phyloP scores from a whole-genome alignment of 64 coral and sea anemone genomes.

The Actinia tenebrosa region DNA sequence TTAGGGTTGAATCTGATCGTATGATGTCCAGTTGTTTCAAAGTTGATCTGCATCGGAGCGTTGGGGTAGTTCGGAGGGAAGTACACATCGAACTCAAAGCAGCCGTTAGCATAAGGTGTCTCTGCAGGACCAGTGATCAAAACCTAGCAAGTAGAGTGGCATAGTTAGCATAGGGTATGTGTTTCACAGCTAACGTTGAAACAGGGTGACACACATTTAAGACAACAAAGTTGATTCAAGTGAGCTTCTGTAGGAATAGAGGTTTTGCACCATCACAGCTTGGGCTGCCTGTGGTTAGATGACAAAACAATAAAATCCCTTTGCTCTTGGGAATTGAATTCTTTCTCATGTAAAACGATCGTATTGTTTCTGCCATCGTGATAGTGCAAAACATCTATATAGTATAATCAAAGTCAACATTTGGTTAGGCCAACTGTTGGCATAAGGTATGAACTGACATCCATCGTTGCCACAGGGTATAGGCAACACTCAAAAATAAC shows the following conservation, averaged over 20 bases:
- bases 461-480: background rate
- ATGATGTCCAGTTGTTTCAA: conserved; percentile 98
- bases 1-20: conserved; percentile 95
- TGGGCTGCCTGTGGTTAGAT: no score
- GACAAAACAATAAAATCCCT: no score
- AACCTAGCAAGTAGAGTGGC: conserved; percentile 33
- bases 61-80: conserved; percentile 96
- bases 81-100: conserved; percentile 98
- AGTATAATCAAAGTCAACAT: background rate
- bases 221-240: background rate
- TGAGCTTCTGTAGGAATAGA: no score
- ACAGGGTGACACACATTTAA: background rate
- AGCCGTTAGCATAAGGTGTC: conserved; percentile 96
- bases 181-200: background rate
- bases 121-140: conserved; percentile 94
- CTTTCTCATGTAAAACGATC: no score
- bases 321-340: no score
- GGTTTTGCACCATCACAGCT: no score
- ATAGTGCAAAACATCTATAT: no score
- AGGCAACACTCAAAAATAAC: background rate
- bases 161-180: background rate
- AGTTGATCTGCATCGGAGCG: conserved; percentile 90
- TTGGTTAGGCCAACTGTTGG: background rate
- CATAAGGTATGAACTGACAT: background rate
- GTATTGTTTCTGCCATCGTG: no score